Evolutionary conservation across 2,888 invertebrate species (phyloP).

Genomic region (Cyclophora albipunctata): DNA sequence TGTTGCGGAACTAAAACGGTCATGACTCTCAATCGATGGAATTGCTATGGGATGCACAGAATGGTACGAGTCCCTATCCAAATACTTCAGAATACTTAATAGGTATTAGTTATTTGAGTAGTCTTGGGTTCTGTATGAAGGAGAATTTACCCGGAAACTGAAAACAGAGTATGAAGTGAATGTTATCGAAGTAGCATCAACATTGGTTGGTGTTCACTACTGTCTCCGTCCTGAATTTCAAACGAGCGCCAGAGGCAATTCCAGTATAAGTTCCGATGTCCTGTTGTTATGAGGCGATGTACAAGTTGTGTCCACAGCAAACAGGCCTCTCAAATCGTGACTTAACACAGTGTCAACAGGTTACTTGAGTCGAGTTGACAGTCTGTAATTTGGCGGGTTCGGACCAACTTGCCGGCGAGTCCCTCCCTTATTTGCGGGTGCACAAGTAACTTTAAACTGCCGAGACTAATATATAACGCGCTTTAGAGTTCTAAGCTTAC

Average conservation of each 20-base stretch:
- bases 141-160: background rate
- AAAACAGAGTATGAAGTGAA: background rate
- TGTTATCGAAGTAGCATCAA: background rate
- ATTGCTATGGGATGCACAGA: conserved; percentile 38
- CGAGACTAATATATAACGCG: conserved; percentile 56
- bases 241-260: conserved; percentile 23
- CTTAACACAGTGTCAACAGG: conserved; percentile 64
- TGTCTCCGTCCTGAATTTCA: background rate
- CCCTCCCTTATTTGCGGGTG: conserved; percentile 59
- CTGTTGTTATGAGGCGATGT: conserved; percentile 26
- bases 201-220: background rate
- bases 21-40: conserved; percentile 28
- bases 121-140: no score
- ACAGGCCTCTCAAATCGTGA: conserved; percentile 50
- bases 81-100: no score
- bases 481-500: conserved; percentile 46
- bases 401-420: conserved; percentile 52
- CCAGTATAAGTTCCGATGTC: conserved; percentile 28
- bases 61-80: no score
- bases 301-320: conserved; percentile 46
- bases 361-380: conserved; percentile 66
- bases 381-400: conserved; percentile 63
- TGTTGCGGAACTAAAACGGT: conserved; percentile 48
- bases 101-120: no score
- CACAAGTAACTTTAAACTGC: conserved; percentile 62